Evolutionary conservation across 2,113 vertebrate genomes (phyloP).

Genomic region (Tupaia chinensis): DNA sequence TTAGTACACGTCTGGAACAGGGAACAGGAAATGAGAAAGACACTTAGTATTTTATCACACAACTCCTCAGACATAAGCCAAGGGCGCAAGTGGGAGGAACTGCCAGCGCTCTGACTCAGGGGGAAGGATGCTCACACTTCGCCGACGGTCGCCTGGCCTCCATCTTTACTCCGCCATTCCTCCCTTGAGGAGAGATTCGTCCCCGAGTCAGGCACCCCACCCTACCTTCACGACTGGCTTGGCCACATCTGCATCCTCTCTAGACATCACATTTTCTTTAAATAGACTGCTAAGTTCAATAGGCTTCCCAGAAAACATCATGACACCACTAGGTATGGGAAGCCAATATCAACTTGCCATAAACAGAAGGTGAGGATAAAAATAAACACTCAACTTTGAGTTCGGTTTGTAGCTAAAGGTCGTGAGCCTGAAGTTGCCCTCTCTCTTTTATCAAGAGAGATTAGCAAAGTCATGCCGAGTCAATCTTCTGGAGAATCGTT

Average conservation of each 20-base stretch:
- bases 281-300: background rate
- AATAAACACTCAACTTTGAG: background rate
- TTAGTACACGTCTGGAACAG: background rate
- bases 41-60: background rate
- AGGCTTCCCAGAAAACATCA: conserved; percentile 12
- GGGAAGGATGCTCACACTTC: background rate
- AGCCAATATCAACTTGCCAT: background rate
- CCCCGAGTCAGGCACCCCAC: background rate
- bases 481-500: background rate
- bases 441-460: background rate
- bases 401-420: background rate
- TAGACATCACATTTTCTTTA: background rate
- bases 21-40: background rate
- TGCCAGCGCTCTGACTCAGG: background rate
- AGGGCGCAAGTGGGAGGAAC: background rate
- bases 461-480: background rate
- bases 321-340: background rate
- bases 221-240: background rate
- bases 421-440: background rate
- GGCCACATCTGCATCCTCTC: background rate
- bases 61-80: background rate
- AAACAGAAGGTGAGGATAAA: background rate
- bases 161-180: background rate
- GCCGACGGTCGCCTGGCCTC: background rate
- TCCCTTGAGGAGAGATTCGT: background rate